These are phyloP conservation scores for Seriola rivoliana DNA, from an alignment of 2,113 vertebrate genomes.

Conservation along the genomic window DNA sequence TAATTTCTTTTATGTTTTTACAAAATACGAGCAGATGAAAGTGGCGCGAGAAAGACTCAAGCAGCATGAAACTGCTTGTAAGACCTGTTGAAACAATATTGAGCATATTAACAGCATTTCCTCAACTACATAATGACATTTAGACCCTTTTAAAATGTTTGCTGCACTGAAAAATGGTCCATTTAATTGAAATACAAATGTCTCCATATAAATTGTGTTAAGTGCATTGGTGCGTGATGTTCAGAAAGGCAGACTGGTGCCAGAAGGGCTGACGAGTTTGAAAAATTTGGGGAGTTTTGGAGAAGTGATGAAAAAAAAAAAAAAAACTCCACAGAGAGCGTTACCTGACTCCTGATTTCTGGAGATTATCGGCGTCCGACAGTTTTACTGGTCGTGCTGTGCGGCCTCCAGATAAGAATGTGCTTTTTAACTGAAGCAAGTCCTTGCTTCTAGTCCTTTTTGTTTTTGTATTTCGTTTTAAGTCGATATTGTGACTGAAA, in stretches of 20 bases:
- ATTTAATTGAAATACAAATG: conserved; percentile 30
- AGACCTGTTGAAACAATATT: conserved; percentile 26
- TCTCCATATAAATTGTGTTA: conserved; percentile 2
- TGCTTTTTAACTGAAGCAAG: conserved; percentile 56
- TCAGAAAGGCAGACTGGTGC: conserved; percentile 7
- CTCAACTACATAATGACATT: conserved; percentile 33
- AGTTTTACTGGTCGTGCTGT: conserved; percentile 58
- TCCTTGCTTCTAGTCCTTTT: neutral
- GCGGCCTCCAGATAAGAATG: conserved; percentile 67
- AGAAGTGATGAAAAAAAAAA: conserved; percentile 2
- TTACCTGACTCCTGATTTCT: conserved; percentile 57
- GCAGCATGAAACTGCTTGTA: conserved; percentile 48
- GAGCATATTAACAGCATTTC: conserved; percentile 25
- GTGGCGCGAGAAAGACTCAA: neutral
- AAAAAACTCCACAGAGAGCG: conserved; percentile 3
- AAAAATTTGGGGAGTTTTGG: conserved; percentile 14
- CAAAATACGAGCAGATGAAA: conserved; percentile 40
- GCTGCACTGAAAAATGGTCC: conserved; percentile 21
- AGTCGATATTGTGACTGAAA: neutral
- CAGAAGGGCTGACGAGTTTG: conserved; percentile 9
- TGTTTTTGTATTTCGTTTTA: neutral
- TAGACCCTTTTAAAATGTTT: conserved; percentile 28
- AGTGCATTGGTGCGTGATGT: conserved; percentile 1
- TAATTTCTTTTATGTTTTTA: conserved; percentile 15
- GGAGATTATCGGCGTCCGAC: conserved; percentile 63